phyloP scores from a whole-genome alignment of 2,888 invertebrate species.

The Leptarthrus brevirostris region DNA sequence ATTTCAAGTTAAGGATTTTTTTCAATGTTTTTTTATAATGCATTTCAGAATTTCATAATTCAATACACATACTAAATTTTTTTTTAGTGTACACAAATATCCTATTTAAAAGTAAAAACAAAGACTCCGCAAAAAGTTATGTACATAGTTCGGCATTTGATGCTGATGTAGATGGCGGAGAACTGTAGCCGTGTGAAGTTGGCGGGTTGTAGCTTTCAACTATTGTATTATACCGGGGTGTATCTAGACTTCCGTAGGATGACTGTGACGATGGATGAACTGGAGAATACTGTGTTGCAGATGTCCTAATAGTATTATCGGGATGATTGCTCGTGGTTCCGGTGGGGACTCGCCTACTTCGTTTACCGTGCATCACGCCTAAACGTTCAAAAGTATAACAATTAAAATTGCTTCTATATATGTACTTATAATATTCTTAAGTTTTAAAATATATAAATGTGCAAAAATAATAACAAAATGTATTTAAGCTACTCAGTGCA shows the following conservation, averaged over 20 bases:
- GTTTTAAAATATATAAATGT: neutral
- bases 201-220: conserved; percentile 29
- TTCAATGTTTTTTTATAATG: neutral
- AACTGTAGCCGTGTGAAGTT: neutral
- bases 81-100: too few species aligned
- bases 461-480: conserved; percentile 11
- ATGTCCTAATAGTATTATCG: conserved; percentile 59
- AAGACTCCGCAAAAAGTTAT: conserved; percentile 19
- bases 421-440: too few species aligned
- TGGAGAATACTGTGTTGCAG: conserved; percentile 59
- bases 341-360: conserved; percentile 57
- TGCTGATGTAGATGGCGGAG: conserved; percentile 49
- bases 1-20: conserved; percentile 4
- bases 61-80: neutral
- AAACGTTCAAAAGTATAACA: conserved; percentile 38
- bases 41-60: neutral
- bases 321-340: conserved; percentile 56
- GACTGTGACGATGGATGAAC: conserved; percentile 59
- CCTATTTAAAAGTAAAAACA: neutral
- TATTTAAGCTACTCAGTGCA: neutral
- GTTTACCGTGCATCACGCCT: conserved; percentile 71
- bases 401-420: neutral
- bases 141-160: conserved; percentile 49
- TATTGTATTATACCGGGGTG: conserved; percentile 21
- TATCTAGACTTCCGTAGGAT: conserved; percentile 61